Evolutionary conservation across 2,888 invertebrate genomes (phyloP), one percentile per base, ranked within the genome.

Genomic region (Pseudolycoriella hygida): DNA sequence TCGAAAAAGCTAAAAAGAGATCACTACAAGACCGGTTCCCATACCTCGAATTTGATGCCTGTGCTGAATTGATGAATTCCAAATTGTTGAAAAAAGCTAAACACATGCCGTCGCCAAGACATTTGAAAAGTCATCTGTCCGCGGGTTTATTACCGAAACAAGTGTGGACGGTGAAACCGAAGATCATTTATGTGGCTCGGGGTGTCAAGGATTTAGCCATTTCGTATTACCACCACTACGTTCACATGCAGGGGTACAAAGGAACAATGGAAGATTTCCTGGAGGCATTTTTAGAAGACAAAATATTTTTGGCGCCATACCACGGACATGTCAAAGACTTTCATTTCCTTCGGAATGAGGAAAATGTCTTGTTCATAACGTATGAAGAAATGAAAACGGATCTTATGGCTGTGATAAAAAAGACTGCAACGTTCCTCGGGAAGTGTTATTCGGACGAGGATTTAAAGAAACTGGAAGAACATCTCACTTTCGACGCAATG

Each of bases 121-220:
- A 37, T 17, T 37, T 47, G 5, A 47, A 47, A 44, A 30, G 44
- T 17, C 47, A 47, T 47, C 38, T 47, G 18, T 41, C 44, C 3
- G 12, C 17, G 3, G n/a, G 11, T 34, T 30, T 47, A 30, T 17
- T 47, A 14, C 47, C 42, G 17, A 17, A 20, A n/a, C 14, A 41
- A 12, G 12, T 47, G 10, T 47, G 44, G 47, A 44, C 25, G 3
- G 40, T 44, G 3, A 40, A 45, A 42, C 45, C 44, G 14, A 47
- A 45, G 69, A 67, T 83, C 40, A 71, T 86, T 41, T 86, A 86
- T 55, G 76, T 85, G 1, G 80, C 81, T 1, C 67, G 86, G 50
- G 83, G 87, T 60, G 83, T 85, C 0, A 78, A 82, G 57, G 86
- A 86, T 58, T 79, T 81, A 0, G 76, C 73, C 1, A 78, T 84